A percentile compares a stretch with the other conserved stretches of the same genome.
Evolutionary conservation across 2,113 vertebrate species (phyloP).

Genomic region (Chaenocephalus aceratus): DNA sequence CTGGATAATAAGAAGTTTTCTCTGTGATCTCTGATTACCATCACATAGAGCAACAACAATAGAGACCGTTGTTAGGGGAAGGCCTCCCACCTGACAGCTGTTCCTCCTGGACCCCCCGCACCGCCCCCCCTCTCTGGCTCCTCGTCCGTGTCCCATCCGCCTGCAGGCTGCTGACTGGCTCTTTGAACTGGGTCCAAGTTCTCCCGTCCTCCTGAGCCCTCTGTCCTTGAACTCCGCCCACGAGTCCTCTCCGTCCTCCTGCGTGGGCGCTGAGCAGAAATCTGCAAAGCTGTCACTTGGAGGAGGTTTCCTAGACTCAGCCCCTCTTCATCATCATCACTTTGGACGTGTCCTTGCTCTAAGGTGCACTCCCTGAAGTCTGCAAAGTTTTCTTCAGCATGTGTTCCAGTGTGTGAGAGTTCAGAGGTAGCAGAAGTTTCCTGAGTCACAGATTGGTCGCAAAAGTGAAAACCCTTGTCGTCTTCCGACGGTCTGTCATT

Average conservation of each 20-base stretch:
- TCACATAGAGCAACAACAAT: neutral
- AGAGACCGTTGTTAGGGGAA: neutral
- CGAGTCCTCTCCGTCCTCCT: conserved; percentile 69
- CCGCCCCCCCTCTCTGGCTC: conserved; percentile 74
- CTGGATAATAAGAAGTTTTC: neutral
- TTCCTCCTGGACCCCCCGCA: conserved; percentile 75
- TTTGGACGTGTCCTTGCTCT: conserved; percentile 14
- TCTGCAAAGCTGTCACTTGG: conserved; percentile 94
- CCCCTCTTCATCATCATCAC: conserved; percentile 22
- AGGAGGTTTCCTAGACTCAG: conserved; percentile 73
- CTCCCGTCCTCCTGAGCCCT: conserved; percentile 67
- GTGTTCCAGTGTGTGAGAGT: conserved; percentile 72
- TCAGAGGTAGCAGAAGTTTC: conserved; percentile 69
- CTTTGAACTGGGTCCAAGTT: conserved; percentile 88
- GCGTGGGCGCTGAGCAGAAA: conserved; percentile 89
- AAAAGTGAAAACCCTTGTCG: conserved; percentile 45
- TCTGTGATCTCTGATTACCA: neutral
- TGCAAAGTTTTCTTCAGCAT: conserved; percentile 78
- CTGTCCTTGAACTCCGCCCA: conserved; percentile 90
- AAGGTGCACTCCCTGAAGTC: neutral
- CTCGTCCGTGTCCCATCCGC: conserved; percentile 64
- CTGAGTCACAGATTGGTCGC: conserved; percentile 58
- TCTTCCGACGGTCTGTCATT: conserved; percentile 71
- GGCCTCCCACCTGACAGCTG: conserved; percentile 83
- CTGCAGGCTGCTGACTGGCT: conserved; percentile 77